Conservation (phyloP, 2,888 invertebrate genomes). For the Octonoba sinensis region DNA sequence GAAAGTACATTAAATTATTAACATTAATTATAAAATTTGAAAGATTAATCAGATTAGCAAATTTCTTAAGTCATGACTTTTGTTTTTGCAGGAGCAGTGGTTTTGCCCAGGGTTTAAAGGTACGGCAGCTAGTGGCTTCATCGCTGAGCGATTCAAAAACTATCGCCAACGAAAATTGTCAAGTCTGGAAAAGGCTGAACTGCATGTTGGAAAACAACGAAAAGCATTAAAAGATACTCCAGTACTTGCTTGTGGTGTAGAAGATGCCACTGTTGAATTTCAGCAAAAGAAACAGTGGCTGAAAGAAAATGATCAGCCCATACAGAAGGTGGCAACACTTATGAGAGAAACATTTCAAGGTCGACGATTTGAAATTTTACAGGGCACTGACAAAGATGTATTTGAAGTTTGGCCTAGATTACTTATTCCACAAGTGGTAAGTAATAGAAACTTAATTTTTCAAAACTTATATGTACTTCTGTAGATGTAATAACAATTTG, state of each 20-base stretch:
- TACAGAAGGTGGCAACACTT: neutral
- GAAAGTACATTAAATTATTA: no score
- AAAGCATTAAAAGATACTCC: neutral
- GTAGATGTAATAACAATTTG: neutral
- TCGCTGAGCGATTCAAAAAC: neutral
- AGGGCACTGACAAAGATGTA: no score
- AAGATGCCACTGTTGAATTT: no score
- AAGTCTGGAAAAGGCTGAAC: neutral
- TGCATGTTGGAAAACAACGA: neutral
- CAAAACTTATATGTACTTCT: neutral
- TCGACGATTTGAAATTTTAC: no score
- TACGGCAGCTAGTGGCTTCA: neutral
- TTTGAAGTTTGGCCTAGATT: neutral
- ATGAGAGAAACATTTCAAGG: neutral
- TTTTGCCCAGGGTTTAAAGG: neutral
- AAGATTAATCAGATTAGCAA: no score
- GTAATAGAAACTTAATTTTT: no score
- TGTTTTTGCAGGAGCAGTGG: neutral
- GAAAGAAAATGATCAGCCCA: neutral
- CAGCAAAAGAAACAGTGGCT: neutral
- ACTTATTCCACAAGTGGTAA: neutral
- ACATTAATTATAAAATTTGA: no score
- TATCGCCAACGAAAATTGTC: neutral
- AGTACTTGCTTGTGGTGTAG: neutral
- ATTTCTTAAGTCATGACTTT: no score